These are phyloP conservation scores for Lepidochrysops patricia DNA, from an alignment of 2,888 invertebrate genomes.

Conservation along the genomic window DNA sequence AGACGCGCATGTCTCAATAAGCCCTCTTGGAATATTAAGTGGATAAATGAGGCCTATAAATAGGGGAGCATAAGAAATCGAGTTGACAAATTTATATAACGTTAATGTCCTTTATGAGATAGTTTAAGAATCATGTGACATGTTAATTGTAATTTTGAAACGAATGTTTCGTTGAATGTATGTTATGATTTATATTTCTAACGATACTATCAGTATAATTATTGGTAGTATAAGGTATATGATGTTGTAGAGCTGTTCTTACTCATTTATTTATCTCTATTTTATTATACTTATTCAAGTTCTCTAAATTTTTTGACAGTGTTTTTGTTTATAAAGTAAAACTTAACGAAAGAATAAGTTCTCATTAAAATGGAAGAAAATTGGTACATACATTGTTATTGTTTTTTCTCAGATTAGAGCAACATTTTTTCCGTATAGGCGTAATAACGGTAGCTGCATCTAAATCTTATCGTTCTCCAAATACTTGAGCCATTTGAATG, in stretches of 20 bases:
- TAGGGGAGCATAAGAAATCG: not conserved
- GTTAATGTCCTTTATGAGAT: not conserved
- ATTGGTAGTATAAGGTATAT: too few species aligned
- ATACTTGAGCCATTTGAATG: not conserved
- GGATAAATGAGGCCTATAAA: not conserved
- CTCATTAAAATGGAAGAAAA: too few species aligned
- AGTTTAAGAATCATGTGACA: not conserved
- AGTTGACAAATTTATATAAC: not conserved
- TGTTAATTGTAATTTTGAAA: not conserved
- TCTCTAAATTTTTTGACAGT: too few species aligned
- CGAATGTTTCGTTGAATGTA: not conserved
- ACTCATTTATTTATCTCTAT: too few species aligned
- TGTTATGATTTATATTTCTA: not conserved
- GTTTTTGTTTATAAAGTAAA: too few species aligned
- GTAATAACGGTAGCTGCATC: not conserved
- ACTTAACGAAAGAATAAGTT: too few species aligned
- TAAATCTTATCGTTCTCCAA: not conserved
- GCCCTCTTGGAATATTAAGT: constrained; percentile 1
- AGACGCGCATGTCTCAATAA: not conserved
- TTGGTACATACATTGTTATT: too few species aligned
- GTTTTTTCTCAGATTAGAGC: too few species aligned
- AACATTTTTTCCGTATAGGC: not conserved
- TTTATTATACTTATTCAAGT: too few species aligned
- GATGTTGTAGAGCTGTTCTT: too few species aligned
- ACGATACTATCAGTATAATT: too few species aligned